Conservation (phyloP, 2,888 invertebrate species). For the Helleia helle region DNA sequence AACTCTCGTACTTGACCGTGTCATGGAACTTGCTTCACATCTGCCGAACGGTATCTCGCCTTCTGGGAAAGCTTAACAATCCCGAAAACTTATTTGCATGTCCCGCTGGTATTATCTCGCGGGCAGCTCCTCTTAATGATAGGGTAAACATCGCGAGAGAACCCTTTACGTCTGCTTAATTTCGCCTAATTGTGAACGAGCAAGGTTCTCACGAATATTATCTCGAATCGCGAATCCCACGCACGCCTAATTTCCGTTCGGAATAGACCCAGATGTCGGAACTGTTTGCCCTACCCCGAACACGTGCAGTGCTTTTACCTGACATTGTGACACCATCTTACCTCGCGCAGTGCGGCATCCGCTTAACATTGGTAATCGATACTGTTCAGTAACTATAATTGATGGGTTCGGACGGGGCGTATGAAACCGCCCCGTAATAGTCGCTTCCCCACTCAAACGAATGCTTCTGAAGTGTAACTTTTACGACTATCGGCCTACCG, state of each 20-base stretch:
- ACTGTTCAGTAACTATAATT: slow-evolving; percentile 58
- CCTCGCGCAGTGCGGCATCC: slow-evolving; percentile 47
- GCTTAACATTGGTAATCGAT: slow-evolving; percentile 61
- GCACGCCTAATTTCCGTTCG: slow-evolving; percentile 47
- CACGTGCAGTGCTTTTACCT: slow-evolving; percentile 45
- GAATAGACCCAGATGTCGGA: slow-evolving; percentile 48
- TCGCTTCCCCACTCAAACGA: slow-evolving; percentile 38
- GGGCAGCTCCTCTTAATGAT: slow-evolving; percentile 54
- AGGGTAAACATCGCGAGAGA: slow-evolving; percentile 57
- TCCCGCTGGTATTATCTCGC: slow-evolving; percentile 57
- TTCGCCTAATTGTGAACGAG: slow-evolving; percentile 61
- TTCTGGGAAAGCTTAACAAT: slow-evolving; percentile 68
- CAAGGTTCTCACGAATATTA: slow-evolving; percentile 67
- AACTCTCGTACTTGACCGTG: slow-evolving; percentile 64
- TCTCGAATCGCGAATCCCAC: slow-evolving; percentile 60
- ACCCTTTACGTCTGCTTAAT: slow-evolving; percentile 57
- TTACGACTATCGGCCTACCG: slow-evolving; percentile 48
- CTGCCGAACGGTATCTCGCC: slow-evolving; percentile 67
- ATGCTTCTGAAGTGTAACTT: slow-evolving; percentile 60
- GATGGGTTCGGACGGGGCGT: slow-evolving; percentile 38
- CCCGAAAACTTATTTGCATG: slow-evolving; percentile 68
- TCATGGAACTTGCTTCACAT: slow-evolving; percentile 57
- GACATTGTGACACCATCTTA: slow-evolving; percentile 31
- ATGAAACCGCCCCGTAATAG: no score
- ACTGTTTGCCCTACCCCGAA: slow-evolving; percentile 35